Evolutionary conservation across 2,888 invertebrate species (phyloP).

Genomic region (Epistrophe grossulariae): DNA sequence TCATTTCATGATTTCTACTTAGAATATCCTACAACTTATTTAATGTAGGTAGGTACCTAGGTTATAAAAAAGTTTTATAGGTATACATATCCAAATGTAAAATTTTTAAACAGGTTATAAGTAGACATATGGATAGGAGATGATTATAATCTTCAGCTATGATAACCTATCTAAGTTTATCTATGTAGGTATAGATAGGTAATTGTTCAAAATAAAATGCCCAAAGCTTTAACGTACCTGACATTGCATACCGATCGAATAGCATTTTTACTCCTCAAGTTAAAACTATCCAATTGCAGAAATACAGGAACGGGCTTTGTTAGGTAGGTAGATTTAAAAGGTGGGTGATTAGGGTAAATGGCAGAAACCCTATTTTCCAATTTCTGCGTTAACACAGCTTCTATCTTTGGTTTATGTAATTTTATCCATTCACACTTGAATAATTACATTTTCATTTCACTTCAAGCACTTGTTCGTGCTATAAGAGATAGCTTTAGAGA

Average conservation of each 20-base stretch:
- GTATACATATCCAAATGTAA: too few species aligned
- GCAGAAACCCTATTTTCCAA: background rate
- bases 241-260: conserved; percentile 82
- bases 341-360: background rate
- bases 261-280: conserved; percentile 78
- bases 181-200: too few species aligned
- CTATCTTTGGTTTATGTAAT: conserved; percentile 47
- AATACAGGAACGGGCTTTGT: background rate
- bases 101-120: too few species aligned
- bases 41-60: too few species aligned
- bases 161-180: too few species aligned
- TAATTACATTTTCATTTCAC: conserved; percentile 60
- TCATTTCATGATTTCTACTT: too few species aligned
- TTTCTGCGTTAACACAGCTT: conserved; percentile 22
- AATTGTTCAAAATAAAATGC: background rate
- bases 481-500: background rate
- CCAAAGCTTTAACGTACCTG: conserved; percentile 79
- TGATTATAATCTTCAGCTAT: too few species aligned
- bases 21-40: too few species aligned
- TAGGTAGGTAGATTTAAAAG: background rate
- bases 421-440: conserved; percentile 48
- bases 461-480: conserved; percentile 44
- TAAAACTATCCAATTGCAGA: conserved; percentile 56
- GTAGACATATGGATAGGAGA: too few species aligned
- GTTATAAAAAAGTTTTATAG: too few species aligned